Evolutionary conservation across 2,888 invertebrate genomes (phyloP), one percentile per base, ranked within the genome.

Genomic region (Xanthia togata): DNA sequence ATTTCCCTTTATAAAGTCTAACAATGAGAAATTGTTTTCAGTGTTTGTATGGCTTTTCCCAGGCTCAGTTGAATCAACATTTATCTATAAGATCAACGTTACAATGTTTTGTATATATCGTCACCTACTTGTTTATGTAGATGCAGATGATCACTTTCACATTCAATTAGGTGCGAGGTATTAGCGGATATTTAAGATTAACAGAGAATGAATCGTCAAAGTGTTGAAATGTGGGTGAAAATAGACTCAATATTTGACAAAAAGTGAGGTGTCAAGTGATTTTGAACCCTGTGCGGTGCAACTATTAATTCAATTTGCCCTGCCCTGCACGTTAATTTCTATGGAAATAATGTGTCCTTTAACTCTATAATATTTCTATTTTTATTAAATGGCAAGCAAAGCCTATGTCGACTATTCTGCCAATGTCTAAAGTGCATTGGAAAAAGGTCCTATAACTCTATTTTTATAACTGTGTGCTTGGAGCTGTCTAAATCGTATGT

Each of bases 21-120:
- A 82, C 87, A 85, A 85, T 79, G 77, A 38, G 70, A 78, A 76
- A 53, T 80, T 77, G 72, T 76, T 74, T 69, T 59, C 74, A 67
- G 23, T 73, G 76, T 76, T 79, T 78, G 73, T 17, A 26, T 44
- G 14, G 20, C 47, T 53, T 80, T 87, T 87, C 87, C 74, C 87
- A 87, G 77, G 87, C 79, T 73, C 23, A 1, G 38, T 26, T 67
- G 38, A 73, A 55, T 75, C 78, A 81, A 84, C 75, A 78, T n/a
- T 68, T 62, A 65, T 83, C 84, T 84, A 87, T 82, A 82, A 87
- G 76, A 82, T 70, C 69, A 83, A 65, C 35, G 35, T 31, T 23
- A 0, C 57, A 47, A 63, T 83, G 83, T 81, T 83, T 75, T 83
- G 74, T 44, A 75, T 38, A 57, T 63, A 64, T 67, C 41, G 44